Evolutionary conservation across 2,113 vertebrate genomes (phyloP).

Genomic region (Daphoenositta chrysoptera): DNA sequence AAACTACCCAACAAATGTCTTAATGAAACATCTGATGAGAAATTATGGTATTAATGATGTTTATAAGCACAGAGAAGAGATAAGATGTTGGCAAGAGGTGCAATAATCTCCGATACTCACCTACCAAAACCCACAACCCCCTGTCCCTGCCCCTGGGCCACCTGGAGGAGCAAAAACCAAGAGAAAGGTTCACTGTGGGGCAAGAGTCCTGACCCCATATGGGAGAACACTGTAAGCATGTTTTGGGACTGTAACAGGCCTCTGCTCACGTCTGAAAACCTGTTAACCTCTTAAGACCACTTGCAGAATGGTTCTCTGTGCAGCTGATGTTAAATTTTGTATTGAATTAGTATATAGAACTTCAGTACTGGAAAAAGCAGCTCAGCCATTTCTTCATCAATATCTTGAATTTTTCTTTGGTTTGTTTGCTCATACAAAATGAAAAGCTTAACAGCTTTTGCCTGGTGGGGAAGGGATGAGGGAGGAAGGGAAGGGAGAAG

Average conservation of each 20-base stretch:
- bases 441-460: background rate
- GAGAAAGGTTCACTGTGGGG: background rate
- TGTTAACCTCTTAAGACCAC: background rate
- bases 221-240: background rate
- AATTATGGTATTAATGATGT: background rate
- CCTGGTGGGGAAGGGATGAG: accelerated
- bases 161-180: background rate
- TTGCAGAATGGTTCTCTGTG: background rate
- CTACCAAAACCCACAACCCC: background rate
- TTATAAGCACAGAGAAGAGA: background rate
- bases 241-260: background rate
- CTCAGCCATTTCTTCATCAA: background rate
- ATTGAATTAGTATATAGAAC: background rate
- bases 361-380: background rate
- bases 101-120: background rate
- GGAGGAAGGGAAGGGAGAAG: background rate
- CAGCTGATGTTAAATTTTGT: background rate
- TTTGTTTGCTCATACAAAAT: background rate
- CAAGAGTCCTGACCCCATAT: accelerated
- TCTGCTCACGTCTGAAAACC: background rate
- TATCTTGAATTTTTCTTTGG: background rate
- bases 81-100: background rate
- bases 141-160: no score
- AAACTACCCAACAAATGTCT: background rate
- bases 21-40: background rate